Conservation (phyloP, 2,113 vertebrate species). For the Myotis lucifugus region DNA sequence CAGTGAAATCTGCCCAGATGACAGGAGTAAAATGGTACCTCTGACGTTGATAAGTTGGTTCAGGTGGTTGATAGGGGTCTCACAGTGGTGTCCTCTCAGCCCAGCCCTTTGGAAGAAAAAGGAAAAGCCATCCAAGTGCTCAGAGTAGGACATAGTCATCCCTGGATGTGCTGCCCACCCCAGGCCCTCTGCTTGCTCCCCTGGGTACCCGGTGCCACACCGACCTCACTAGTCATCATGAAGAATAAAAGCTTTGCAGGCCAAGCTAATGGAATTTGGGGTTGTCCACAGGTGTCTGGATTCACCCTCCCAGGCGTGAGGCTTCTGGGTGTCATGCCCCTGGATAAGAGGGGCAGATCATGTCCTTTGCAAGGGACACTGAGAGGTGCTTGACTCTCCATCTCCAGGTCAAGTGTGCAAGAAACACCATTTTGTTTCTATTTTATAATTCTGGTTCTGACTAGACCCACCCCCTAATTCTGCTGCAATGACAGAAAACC, state of each 20-base stretch:
- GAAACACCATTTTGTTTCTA: background rate
- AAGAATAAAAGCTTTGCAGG: background rate
- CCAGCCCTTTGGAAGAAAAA: background rate
- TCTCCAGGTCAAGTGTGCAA: no score
- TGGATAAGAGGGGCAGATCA: background rate
- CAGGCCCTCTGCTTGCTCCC: accelerated
- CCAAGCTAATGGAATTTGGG: background rate
- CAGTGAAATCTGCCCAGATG: accelerated
- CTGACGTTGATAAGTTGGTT: background rate
- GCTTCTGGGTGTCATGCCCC: background rate
- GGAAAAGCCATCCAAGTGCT: background rate
- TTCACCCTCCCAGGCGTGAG: background rate
- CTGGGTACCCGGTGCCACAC: accelerated
- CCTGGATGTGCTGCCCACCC: background rate
- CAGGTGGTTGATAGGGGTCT: background rate
- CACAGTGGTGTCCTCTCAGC: background rate
- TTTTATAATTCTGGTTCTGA: background rate
- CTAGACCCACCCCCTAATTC: background rate
- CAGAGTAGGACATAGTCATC: accelerated
- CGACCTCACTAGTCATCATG: accelerated
- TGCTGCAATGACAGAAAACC: background rate
- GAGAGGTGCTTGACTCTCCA: background rate
- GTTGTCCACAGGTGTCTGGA: background rate
- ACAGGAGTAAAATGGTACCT: accelerated
- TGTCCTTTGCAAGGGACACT: accelerated